These are phyloP conservation scores for Scaptomyza reducta DNA, from an alignment of 2,888 invertebrate species.

Conservation along the genomic window DNA sequence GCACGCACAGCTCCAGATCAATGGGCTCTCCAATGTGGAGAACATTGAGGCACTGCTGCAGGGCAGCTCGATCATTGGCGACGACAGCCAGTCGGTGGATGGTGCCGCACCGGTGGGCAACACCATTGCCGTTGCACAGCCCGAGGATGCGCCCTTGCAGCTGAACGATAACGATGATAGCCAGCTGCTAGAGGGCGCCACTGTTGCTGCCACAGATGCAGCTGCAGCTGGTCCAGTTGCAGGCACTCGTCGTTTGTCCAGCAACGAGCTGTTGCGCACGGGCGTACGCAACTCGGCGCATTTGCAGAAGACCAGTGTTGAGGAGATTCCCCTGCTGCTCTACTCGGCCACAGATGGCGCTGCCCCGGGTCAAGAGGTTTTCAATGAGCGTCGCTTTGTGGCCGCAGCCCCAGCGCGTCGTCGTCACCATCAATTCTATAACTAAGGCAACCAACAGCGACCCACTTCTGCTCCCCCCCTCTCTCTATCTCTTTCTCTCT, in stretches of 20 bases:
- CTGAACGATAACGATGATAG: slow-evolving; percentile 76
- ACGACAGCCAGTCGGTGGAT: slow-evolving; percentile 30
- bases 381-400: slow-evolving; percentile 66
- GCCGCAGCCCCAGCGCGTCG: slow-evolving; percentile 72
- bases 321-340: slow-evolving; percentile 78
- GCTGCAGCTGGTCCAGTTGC: neutral
- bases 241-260: slow-evolving; percentile 62
- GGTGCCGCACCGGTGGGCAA: slow-evolving; percentile 43
- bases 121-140: slow-evolving; percentile 67
- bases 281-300: slow-evolving; percentile 55
- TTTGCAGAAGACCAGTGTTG: slow-evolving; percentile 68
- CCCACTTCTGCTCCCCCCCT: neutral
- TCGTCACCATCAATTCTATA: slow-evolving; percentile 53
- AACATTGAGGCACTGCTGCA: slow-evolving; percentile 74
- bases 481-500: neutral
- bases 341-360: slow-evolving; percentile 76
- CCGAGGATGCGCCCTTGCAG: slow-evolving; percentile 72
- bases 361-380: slow-evolving; percentile 44
- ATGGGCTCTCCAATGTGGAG: slow-evolving; percentile 75
- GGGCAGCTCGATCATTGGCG: slow-evolving; percentile 61
- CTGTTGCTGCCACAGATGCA: slow-evolving; percentile 15
- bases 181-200: slow-evolving; percentile 65
- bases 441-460: slow-evolving; percentile 32
- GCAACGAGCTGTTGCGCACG: slow-evolving; percentile 64
- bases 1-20: slow-evolving; percentile 76